Evolutionary conservation across 2,888 invertebrate species (phyloP).

Genomic region (Rhogogaster chlorosoma): DNA sequence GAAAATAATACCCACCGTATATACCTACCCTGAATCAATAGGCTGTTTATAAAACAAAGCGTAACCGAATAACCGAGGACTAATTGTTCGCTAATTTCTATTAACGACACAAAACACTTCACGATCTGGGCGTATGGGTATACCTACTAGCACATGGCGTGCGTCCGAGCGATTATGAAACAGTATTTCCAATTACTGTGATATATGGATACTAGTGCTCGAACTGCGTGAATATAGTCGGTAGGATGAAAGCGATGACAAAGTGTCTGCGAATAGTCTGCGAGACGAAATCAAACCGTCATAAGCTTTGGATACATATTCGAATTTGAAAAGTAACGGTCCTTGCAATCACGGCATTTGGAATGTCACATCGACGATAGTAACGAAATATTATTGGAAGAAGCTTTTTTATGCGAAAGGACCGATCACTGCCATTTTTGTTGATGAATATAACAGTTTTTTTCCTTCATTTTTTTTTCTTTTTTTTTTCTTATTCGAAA

Average conservation of each 20-base stretch:
- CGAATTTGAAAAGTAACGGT: background rate
- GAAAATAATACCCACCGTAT: conserved; percentile 29
- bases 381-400: background rate
- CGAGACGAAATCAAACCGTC: background rate
- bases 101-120: conserved; percentile 49
- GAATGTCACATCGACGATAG: too few relatives aligned
- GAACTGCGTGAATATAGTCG: background rate
- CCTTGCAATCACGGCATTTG: background rate
- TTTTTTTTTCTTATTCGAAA: background rate
- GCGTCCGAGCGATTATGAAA: background rate
- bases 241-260: background rate
- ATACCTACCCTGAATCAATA: conserved; percentile 32
- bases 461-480: background rate
- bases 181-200: background rate
- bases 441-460: background rate
- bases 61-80: conserved; percentile 63
- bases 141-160: background rate
- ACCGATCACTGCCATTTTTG: background rate
- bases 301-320: background rate
- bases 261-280: background rate
- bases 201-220: background rate
- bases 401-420: background rate
- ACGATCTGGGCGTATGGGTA: background rate
- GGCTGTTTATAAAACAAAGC: conserved; percentile 73
- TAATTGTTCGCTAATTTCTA: conserved; percentile 76